Percentiles rank a stretch among this genome's conserved stretches.
These are phyloP conservation scores for Hermodice carunculata DNA, from an alignment of 2,888 invertebrate species.

Conservation along the genomic window DNA sequence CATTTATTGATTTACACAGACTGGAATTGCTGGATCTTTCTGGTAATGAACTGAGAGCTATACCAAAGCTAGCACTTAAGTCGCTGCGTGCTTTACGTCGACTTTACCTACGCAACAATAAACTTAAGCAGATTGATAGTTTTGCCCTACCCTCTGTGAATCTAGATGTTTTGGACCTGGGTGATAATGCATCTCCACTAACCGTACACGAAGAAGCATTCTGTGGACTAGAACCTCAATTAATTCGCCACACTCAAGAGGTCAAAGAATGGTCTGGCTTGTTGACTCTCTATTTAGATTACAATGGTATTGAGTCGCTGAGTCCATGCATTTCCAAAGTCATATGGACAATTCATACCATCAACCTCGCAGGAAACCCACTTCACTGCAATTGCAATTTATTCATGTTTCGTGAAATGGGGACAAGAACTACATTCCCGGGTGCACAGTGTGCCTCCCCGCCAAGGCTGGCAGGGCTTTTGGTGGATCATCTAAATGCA, in stretches of 20 bases:
- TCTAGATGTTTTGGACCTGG: constrained; percentile 30
- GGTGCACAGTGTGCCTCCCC: constrained; percentile 28
- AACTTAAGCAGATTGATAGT: constrained; percentile 20
- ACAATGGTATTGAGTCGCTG: constrained; percentile 30
- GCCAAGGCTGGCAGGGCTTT: constrained; percentile 15
- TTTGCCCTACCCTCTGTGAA: constrained; percentile 27
- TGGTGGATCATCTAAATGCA: constrained; percentile 11
- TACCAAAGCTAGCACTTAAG: constrained; percentile 24
- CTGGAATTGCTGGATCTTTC: constrained; percentile 28
- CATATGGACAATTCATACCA: constrained; percentile 27
- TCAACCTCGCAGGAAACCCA: constrained; percentile 27
- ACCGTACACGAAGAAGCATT: constrained; percentile 27
- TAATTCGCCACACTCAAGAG: constrained; percentile 17
- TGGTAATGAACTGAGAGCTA: constrained; percentile 29
- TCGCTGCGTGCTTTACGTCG: constrained; percentile 18
- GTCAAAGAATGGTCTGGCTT: constrained; percentile 33
- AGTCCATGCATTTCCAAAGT: constrained; percentile 28
- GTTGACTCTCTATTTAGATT: constrained; percentile 28
- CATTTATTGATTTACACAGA: constrained; percentile 16
- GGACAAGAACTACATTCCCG: constrained; percentile 21
- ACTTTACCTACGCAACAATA: constrained; percentile 34
- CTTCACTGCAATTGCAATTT: constrained; percentile 25
- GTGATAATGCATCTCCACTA: constrained; percentile 28
- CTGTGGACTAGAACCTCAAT: constrained; percentile 30
- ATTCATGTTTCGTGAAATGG: constrained; percentile 16